A percentile compares a stretch with the other conserved stretches of the same genome.
Evolutionary conservation across 2,888 invertebrate species (phyloP).

Genomic region (Cyrtodaria siliqua): DNA sequence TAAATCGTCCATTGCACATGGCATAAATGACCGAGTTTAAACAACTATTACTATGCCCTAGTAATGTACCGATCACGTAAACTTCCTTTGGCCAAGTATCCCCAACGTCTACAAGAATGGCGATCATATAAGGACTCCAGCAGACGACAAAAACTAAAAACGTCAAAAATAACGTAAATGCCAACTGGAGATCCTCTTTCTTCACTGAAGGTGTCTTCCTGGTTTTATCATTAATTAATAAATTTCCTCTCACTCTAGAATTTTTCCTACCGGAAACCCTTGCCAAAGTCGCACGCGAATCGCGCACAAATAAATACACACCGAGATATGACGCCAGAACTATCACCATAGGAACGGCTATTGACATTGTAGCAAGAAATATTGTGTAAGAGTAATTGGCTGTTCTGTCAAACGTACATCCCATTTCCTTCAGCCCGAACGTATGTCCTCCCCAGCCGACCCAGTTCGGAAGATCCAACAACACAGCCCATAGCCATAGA

Average conservation of each 20-base stretch:
- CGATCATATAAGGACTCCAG: constrained; percentile 70
- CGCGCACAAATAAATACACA: constrained; percentile 60
- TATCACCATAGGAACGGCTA: constrained; percentile 64
- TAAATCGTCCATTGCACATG: constrained; percentile 65
- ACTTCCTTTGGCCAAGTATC: constrained; percentile 68
- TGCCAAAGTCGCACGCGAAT: constrained; percentile 23
- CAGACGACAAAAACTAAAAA: constrained; percentile 71
- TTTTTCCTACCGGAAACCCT: constrained; percentile 24
- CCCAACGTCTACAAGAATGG: constrained; percentile 62
- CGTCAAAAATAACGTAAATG: constrained; percentile 71
- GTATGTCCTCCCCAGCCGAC: constrained; percentile 74
- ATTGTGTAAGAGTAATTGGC: constrained; percentile 71
- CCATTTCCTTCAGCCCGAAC: constrained; percentile 73
- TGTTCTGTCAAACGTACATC: constrained; percentile 73
- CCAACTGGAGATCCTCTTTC: constrained; percentile 66
- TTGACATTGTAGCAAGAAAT: constrained; percentile 65
- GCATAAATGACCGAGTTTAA: constrained; percentile 74
- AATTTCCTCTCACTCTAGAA: constrained; percentile 14
- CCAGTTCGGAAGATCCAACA: constrained; percentile 74
- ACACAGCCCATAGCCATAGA: constrained; percentile 62
- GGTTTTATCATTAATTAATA: constrained; percentile 4
- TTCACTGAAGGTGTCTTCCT: constrained; percentile 29
- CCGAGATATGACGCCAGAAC: constrained; percentile 64
- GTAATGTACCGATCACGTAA: constrained; percentile 66
- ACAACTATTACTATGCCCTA: constrained; percentile 74